Conservation (phyloP, 2,888 invertebrate genomes). For the Chloromyia formosa region DNA sequence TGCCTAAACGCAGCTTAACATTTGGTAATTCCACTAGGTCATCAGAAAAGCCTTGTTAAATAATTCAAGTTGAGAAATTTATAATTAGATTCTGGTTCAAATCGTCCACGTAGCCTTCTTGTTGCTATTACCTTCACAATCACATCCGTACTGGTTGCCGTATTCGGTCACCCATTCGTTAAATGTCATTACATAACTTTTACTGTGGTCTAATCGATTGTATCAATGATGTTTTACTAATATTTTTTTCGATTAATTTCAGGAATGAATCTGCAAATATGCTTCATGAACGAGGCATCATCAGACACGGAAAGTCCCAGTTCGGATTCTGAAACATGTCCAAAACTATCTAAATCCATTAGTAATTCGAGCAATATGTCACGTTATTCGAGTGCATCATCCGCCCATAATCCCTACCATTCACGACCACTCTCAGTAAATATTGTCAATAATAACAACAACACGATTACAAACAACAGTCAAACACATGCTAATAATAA, state of each 20-base stretch:
- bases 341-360: constrained; percentile 56
- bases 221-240: too few species aligned
- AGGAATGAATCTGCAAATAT: constrained; percentile 94
- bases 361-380: constrained; percentile 52
- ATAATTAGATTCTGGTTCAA: too few species aligned
- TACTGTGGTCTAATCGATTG: too few species aligned
- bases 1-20: too few species aligned
- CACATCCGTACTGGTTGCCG: too few species aligned
- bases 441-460: constrained; percentile 51
- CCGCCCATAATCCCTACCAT: constrained; percentile 54
- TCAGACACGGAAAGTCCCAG: constrained; percentile 83
- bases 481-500: constrained; percentile 46
- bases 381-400: constrained; percentile 45
- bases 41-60: too few species aligned
- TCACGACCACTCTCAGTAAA: constrained; percentile 56
- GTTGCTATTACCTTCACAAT: too few species aligned
- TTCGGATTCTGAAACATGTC: constrained; percentile 73
- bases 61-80: too few species aligned
- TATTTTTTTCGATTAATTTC: constrained; percentile 53
- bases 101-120: too few species aligned
- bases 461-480: constrained; percentile 50
- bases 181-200: too few species aligned
- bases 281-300: constrained; percentile 93
- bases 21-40: too few species aligned
- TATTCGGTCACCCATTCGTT: too few species aligned